Conservation (phyloP, 2,113 vertebrate species). For the Rhinoptilus africanus region DNA sequence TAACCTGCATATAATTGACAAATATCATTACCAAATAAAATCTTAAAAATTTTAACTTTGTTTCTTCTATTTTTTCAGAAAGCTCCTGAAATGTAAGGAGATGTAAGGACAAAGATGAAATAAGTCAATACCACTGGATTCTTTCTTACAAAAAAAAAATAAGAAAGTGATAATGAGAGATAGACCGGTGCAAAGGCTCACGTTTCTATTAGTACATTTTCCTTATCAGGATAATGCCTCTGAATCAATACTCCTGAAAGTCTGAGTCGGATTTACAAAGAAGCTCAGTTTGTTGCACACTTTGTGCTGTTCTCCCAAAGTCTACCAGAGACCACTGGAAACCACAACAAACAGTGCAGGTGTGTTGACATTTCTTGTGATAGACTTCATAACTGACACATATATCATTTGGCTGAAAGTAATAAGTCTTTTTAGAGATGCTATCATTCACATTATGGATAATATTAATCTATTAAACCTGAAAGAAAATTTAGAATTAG, state of each 20-base stretch:
- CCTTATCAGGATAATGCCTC: neutral
- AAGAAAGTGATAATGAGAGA: neutral
- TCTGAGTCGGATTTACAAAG: neutral
- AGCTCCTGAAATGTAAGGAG: neutral
- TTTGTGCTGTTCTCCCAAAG: neutral
- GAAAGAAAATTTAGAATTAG: neutral
- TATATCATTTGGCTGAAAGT: neutral
- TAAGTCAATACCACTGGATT: neutral
- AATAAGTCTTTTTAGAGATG: neutral
- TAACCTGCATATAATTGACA: neutral
- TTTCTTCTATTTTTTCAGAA: neutral
- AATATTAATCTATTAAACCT: neutral
- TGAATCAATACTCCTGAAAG: neutral
- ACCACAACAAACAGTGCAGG: accelerated
- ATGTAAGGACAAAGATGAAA: neutral
- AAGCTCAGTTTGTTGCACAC: accelerated
- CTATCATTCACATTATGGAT: neutral
- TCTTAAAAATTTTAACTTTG: neutral
- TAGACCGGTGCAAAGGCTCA: neutral
- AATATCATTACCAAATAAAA: neutral
- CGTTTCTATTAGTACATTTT: neutral
- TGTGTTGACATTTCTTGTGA: neutral
- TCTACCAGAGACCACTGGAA: neutral
- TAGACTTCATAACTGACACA: neutral
- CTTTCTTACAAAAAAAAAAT: neutral